Conservation (phyloP, 2,888 invertebrate species). For the Acrobasis repandana region DNA sequence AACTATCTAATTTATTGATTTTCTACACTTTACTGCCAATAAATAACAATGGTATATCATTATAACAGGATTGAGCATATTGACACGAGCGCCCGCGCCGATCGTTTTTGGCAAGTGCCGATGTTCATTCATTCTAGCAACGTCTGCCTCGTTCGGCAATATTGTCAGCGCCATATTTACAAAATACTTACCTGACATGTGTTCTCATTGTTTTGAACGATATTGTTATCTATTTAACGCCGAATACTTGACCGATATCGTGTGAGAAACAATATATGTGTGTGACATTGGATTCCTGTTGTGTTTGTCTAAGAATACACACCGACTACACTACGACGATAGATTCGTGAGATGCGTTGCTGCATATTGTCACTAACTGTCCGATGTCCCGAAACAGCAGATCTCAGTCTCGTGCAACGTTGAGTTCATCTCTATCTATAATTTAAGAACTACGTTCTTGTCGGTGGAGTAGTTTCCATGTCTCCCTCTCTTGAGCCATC, state of each 20-base stretch:
- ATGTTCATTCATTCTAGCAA: constrained; percentile 9
- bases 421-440: too few relatives aligned
- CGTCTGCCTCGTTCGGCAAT: neutral
- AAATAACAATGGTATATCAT: constrained; percentile 14
- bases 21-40: constrained; percentile 10
- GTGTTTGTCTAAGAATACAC: neutral
- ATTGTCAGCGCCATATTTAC: constrained; percentile 36
- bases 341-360: too few relatives aligned
- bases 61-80: neutral
- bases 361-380: too few relatives aligned
- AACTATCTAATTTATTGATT: constrained; percentile 13
- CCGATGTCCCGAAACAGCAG: too few relatives aligned
- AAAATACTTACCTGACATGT: constrained; percentile 40
- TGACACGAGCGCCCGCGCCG: neutral
- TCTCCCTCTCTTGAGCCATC: too few relatives aligned
- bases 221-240: constrained; percentile 40
- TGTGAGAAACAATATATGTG: constrained; percentile 32
- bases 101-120: constrained; percentile 13
- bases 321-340: too few relatives aligned
- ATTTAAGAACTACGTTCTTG: too few relatives aligned
- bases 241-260: constrained; percentile 46
- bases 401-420: too few relatives aligned
- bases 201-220: constrained; percentile 35
- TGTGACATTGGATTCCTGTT: constrained; percentile 24
- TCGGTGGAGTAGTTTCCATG: too few relatives aligned